A percentile compares a stretch with the other conserved stretches of the same genome.
Conservation (phyloP, 2,888 invertebrate species). For the Pammene fasciana region DNA sequence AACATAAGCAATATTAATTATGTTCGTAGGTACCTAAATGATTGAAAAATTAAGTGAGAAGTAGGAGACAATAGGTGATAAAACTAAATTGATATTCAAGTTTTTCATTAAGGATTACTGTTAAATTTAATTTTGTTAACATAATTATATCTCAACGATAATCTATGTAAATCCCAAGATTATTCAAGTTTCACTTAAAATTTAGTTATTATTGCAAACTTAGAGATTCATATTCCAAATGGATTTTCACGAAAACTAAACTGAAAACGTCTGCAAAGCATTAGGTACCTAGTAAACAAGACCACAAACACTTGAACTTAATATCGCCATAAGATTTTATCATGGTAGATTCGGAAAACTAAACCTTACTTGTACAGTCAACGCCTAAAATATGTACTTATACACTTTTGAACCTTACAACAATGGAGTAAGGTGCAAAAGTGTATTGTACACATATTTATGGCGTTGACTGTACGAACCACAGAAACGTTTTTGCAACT, state of each 20-base stretch:
- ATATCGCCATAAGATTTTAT: background rate
- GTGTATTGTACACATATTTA: too few species aligned
- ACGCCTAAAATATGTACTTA: too few species aligned
- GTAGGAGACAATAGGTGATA: background rate
- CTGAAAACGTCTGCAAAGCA: background rate
- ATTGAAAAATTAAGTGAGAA: too few species aligned
- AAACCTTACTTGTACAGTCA: background rate
- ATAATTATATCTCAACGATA: background rate
- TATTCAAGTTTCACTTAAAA: background rate
- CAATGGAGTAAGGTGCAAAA: too few species aligned
- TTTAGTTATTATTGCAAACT: background rate
- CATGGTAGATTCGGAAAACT: background rate
- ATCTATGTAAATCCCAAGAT: constrained; percentile 9
- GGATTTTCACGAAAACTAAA: background rate
- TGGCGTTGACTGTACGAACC: too few species aligned
- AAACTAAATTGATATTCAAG: background rate
- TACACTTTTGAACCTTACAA: too few species aligned
- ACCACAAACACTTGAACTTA: too few species aligned
- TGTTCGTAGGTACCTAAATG: background rate
- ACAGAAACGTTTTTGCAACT: background rate
- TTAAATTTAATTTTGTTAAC: background rate
- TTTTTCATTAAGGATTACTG: background rate
- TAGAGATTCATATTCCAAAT: background rate
- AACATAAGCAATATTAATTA: background rate
- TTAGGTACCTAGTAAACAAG: background rate